Evolutionary conservation across 2,113 vertebrate species (phyloP), one percentile per base, ranked within the genome.

Genomic region (Eulacestoma nigropectus): DNA sequence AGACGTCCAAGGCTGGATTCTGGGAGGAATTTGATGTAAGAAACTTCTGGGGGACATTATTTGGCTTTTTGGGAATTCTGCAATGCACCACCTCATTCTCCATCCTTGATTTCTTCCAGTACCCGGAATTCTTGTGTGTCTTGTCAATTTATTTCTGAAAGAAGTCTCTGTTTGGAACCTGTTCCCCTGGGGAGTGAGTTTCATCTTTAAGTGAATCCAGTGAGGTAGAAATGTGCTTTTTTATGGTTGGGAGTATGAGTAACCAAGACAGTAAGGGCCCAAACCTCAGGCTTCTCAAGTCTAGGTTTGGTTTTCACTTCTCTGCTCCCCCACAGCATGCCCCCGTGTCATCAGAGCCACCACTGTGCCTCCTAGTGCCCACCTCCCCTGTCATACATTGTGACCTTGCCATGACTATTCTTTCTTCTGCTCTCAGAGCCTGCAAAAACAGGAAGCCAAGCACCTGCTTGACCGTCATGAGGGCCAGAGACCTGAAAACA

Each of bases 21-120:
- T 99, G 99, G 99, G 99, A 99, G 87, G 99, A 99, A 97, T 99
- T 99, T 97, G 99, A 99, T 49, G 99, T 99, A 87, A 97, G 98
- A 85, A 29, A 65, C 20, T 37, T n/a, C 50, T 32, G 69, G 17
- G 32, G 39, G 29, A 12, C 16, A 11, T 82, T 70, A 53, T 72
- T 89, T 75, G 42, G 11, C 44, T 83, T 77, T 90, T 75, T 25
- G 49, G 60, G 49, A 64, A 74, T 56, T 75, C 41, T 26, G 7
- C 50, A 39, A 39, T 47, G 69, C 12, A 39, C 30, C 3, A 8
- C 30, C 17, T 75, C 20, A 4, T 77, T 75, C 37, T 79, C 68
- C 13, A 42, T 30, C 68, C 62, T 65, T 0, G 1, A 19, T 69
- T 86, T 90, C 39, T 73, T 91, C 53, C 55, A 89, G 60, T 46